A percentile compares a stretch with the other conserved stretches of the same genome.
Conservation (phyloP, 2,797 vertebrate genomes). For the Rhinichthys osculus region DNA sequence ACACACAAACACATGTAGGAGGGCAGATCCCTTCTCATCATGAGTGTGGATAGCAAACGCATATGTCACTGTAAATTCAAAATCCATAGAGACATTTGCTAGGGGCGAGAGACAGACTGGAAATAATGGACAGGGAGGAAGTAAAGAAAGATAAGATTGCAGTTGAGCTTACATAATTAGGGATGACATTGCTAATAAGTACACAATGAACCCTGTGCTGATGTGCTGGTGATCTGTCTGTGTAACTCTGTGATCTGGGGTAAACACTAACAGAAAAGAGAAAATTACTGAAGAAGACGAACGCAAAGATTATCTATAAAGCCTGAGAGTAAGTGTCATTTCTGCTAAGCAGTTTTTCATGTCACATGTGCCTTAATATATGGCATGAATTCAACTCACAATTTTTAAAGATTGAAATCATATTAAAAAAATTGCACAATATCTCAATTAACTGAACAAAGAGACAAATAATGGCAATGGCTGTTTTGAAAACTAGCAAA, state of each 20-base stretch:
- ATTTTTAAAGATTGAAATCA: not conserved
- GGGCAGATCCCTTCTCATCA: constrained; percentile 38
- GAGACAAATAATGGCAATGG: not conserved
- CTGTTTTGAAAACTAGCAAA: not conserved
- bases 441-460: not conserved
- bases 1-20: constrained; percentile 28
- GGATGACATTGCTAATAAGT: constrained; percentile 53
- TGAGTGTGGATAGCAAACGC: constrained; percentile 38
- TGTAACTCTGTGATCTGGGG: constrained; percentile 28
- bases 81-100: constrained; percentile 27
- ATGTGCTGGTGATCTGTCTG: constrained; percentile 44
- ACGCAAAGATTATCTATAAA: not conserved
- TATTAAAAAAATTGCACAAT: not conserved
- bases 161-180: constrained; percentile 46
- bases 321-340: not conserved
- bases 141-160: constrained; percentile 26
- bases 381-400: no score
- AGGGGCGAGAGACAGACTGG: constrained; percentile 27
- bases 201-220: constrained; percentile 33
- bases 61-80: constrained; percentile 46
- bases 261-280: not conserved
- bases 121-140: constrained; percentile 26
- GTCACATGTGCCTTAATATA: not conserved
- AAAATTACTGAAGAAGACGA: not conserved
- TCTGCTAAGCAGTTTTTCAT: not conserved